phyloP scores from a whole-genome alignment of 2,888 invertebrate genomes.

The Rhaphigaster nebulosa region DNA sequence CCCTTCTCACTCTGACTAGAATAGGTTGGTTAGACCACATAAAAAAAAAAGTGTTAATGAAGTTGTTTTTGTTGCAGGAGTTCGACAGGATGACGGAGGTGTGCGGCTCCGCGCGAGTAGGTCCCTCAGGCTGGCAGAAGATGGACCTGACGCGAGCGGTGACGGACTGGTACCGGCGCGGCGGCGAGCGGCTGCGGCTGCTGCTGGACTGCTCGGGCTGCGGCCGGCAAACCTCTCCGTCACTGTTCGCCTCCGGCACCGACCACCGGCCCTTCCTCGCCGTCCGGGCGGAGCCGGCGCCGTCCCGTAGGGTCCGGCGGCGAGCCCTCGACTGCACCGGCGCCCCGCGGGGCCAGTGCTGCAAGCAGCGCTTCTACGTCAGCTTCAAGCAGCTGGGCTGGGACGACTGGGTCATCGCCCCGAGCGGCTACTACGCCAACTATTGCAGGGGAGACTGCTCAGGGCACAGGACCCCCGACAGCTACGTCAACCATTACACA shows the following conservation, averaged over 20 bases:
- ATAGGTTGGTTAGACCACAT: too few relatives aligned
- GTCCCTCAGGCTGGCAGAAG: conserved; percentile 85
- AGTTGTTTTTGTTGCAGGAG: conserved; percentile 69
- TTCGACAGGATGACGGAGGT: conserved; percentile 75
- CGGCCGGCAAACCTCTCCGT: conserved; percentile 79
- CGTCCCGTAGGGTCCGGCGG: conserved; percentile 79
- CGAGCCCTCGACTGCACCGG: conserved; percentile 88
- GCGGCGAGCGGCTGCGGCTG: conserved; percentile 77
- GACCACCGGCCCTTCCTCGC: conserved; percentile 85
- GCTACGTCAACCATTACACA: conserved; percentile 89
- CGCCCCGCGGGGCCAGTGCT: conserved; percentile 81
- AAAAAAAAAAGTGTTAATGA: too few relatives aligned
- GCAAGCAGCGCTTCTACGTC: conserved; percentile 91
- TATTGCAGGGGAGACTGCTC: conserved; percentile 92
- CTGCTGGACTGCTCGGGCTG: conserved; percentile 90
- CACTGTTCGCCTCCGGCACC: conserved; percentile 68
- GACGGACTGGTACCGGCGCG: conserved; percentile 78
- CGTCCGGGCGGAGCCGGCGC: conserved; percentile 81
- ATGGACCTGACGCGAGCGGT: conserved; percentile 86
- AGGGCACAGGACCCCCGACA: conserved; percentile 82
- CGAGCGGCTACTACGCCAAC: conserved; percentile 92
- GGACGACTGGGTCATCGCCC: conserved; percentile 96
- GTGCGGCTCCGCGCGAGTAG: conserved; percentile 67
- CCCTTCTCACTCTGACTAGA: too few relatives aligned
- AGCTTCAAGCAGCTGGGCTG: conserved; percentile 92